A percentile compares a stretch with the other conserved stretches of the same genome.
These are phyloP conservation scores for Sarcophaga rosellei DNA, from an alignment of 2,888 invertebrate species.

Conservation along the genomic window DNA sequence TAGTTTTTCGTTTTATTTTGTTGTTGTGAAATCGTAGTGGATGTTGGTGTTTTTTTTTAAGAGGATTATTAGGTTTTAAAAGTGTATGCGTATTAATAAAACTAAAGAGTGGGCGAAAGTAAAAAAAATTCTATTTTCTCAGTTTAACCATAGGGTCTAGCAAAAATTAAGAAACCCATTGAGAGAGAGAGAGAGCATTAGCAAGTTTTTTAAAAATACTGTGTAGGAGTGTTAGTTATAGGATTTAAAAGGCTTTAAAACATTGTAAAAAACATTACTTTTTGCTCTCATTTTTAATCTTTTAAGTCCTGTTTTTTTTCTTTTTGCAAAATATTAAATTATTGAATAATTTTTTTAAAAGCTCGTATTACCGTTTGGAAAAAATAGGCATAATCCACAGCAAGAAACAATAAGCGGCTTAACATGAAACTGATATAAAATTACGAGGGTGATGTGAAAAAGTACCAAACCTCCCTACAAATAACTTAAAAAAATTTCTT, in stretches of 20 bases:
- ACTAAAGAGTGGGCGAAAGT: no score
- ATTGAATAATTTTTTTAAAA: no score
- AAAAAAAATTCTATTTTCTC: background rate
- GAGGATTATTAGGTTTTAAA: constrained; percentile 64
- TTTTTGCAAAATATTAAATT: background rate
- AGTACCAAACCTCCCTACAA: no score
- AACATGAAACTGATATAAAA: background rate
- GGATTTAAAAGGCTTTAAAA: background rate
- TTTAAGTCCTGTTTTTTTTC: background rate
- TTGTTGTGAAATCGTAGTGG: background rate
- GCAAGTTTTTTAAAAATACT: background rate
- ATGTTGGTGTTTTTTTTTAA: constrained; percentile 55
- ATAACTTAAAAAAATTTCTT: no score
- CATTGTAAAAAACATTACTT: background rate
- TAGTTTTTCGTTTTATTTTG: background rate
- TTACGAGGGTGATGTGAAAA: background rate
- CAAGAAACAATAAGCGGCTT: background rate
- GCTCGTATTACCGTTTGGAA: background rate
- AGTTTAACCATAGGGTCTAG: background rate
- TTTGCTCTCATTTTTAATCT: background rate
- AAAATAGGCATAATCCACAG: background rate
- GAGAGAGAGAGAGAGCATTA: background rate
- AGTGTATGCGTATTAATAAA: background rate
- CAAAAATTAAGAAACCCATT: background rate
- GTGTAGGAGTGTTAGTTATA: background rate